Evolutionary conservation across 2,797 vertebrate genomes (phyloP).

Genomic region (Rhinoraja longicauda): DNA sequence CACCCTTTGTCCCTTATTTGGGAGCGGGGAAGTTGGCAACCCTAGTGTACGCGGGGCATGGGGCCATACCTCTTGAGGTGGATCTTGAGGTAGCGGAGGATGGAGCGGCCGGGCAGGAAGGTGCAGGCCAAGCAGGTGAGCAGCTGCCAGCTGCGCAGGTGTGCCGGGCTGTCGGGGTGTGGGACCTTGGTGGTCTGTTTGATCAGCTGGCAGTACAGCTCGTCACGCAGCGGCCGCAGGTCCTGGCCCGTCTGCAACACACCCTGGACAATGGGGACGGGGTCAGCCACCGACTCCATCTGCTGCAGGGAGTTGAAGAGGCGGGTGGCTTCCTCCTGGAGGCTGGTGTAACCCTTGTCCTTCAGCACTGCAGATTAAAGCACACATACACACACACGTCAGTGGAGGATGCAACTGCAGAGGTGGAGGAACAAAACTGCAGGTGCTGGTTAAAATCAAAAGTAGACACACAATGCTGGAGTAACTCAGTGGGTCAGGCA

Average conservation of each 20-base stretch:
- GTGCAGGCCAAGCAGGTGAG: slow-evolving; percentile 86
- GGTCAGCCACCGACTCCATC: slow-evolving; percentile 76
- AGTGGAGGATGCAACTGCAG: too few species aligned
- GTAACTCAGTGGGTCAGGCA: too few species aligned
- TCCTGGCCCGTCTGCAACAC: slow-evolving; percentile 85
- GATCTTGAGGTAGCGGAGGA: slow-evolving; percentile 89
- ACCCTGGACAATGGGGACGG: slow-evolving; percentile 79
- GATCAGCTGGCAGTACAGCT: slow-evolving; percentile 91
- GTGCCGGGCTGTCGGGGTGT: slow-evolving; percentile 64
- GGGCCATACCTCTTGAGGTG: slow-evolving; percentile 97
- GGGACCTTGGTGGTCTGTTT: slow-evolving; percentile 86
- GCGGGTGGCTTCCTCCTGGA: slow-evolving; percentile 88
- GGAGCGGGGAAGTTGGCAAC: too few species aligned
- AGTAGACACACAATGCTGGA: too few species aligned
- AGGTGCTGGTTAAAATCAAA: too few species aligned
- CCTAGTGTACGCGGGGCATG: too few species aligned
- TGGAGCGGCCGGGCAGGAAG: slow-evolving; percentile 74
- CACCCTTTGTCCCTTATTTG: too few species aligned
- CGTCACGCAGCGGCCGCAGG: slow-evolving; percentile 79
- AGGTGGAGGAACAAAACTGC: too few species aligned
- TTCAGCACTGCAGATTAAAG: slow-evolving; percentile 60
- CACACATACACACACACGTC: too few species aligned
- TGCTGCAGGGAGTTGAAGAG: slow-evolving; percentile 89
- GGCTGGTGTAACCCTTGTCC: slow-evolving; percentile 77
- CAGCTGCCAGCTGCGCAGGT: slow-evolving; percentile 84